Evolutionary conservation across 2,888 invertebrate species (phyloP), one percentile per base, ranked within the genome.

Genomic region (Liodrosophila aerea): DNA sequence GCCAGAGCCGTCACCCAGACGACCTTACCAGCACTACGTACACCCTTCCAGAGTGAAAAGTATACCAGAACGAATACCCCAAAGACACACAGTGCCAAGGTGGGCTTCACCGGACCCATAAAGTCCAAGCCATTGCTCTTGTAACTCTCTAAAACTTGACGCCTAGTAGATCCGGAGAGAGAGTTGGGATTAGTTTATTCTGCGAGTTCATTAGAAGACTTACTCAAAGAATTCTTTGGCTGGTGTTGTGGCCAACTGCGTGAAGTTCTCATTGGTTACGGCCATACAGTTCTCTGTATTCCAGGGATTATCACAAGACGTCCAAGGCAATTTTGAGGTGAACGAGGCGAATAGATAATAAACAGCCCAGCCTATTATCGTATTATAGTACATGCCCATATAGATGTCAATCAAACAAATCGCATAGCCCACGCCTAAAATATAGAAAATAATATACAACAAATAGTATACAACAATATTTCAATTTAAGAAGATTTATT

Each of bases 381-480:
- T 97, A 91, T 98, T 98, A 92, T 98, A 98, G 91, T 97, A 98
- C 95, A 98, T 98, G 77, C 96, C 96, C 94, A 95, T 95, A 92
- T 98, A 98, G 88, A 98, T 93, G 91, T 98, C 97, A 84, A 98
- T 96, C 89, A 98, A 93, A 89, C 98, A 98, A 88, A 98, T 98
- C 7, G 98, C 97, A 91, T 98, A 98, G 50, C 98, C 98, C 49
- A 98, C 95, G 73, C 98, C 98, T 97, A 27, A 16, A 9, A 4
- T 33, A 2, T 30, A n/a, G n/a, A n/a, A n/a, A n/a, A 30, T 30
- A 30, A 30, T 30, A 30, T 30, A 2, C 7, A n/a, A 9, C 8
- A 3, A 22, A 5, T 4, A 3, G 22, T 22, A 22, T 3, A 29
- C 29, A 9, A 29, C 3, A 29, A 9, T 9, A 36, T 36, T 16